Base-by-base conservation (phyloP, 2,888 invertebrate species). In the Celastrina argiolus region DNA sequence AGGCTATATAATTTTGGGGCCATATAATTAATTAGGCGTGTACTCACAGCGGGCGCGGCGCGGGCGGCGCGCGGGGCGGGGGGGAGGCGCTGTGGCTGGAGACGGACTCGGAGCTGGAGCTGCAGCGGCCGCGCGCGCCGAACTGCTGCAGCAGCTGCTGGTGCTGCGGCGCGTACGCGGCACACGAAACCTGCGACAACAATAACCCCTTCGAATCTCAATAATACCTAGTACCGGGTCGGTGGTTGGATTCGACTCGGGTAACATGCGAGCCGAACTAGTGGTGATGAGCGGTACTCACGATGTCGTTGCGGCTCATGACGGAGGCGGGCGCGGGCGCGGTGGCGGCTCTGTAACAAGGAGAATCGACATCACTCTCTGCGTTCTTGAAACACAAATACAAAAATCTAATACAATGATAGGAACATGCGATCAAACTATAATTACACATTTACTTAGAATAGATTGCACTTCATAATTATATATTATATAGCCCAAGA, bases 41-140 rank as follows among this genome's bases (percentile, higher is more conserved):
- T 64, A 68, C 45, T 67, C n/a, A 58, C 36, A 66, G 26, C 28
- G 65, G 34, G 68, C 28, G 69, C 42, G 65, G 18, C 65, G 63
- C 56, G 66, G 63, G 67, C 12, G 56, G 69, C n/a, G 64, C 63
- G 68, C 65, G 61, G 61, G 58, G 28, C 41, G 66, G 64, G 59
- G 65, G 63, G 18, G 56, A 66, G 61, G 79, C 93, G 90, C 82
- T 78, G 74, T 74, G 78, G 74, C 88, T 87, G 36, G 94, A 94
- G 74, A 97, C 94, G 0, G 97, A 97, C 89, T 97, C 96, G 22
- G 97, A 96, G 88, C 97, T 97, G 84, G 96, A 83, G 83, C 83
- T 82, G 73, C 84, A 84, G 63, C 84, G 82, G 1, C 71, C 78
- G 58, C 69, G 95, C 69, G 80, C 78, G 74, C 80, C 77, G 75